A percentile compares a stretch with the other conserved stretches of the same genome.
Conservation (phyloP, 2,113 vertebrate species). For the Guaruba guarouba region DNA sequence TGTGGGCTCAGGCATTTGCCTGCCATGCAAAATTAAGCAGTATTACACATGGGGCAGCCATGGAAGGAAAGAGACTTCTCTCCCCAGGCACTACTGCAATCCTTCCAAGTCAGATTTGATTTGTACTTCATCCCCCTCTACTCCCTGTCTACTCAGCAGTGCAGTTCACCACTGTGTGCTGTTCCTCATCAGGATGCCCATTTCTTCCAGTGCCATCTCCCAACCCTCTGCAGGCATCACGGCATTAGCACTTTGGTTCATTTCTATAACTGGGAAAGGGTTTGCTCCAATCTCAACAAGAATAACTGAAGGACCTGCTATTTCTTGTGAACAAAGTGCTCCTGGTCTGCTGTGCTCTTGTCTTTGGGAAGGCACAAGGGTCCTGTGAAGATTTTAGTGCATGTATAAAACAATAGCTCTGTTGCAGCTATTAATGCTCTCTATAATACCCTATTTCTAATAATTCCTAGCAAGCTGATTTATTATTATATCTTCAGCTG, state of each 20-base stretch:
- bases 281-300: not conserved
- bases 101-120: not conserved
- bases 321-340: not conserved
- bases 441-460: constrained; percentile 3
- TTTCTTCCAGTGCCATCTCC: not conserved
- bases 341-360: not conserved
- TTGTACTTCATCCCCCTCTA: not conserved
- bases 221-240: not conserved
- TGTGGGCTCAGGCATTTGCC: not conserved
- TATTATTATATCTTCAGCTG: constrained; percentile 45
- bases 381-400: not conserved
- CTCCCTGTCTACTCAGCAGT: not conserved
- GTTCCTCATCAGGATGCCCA: accelerated
- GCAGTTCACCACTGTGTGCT: accelerated
- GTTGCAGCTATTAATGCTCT: not conserved
- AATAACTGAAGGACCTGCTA: not conserved
- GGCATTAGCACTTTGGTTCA: not conserved
- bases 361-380: not conserved
- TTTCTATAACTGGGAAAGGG: not conserved
- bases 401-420: not conserved
- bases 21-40: not conserved
- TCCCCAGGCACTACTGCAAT: not conserved
- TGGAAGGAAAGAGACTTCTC: not conserved
- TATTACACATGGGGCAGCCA: not conserved
- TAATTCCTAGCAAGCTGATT: constrained; percentile 26